These are phyloP conservation scores for Apis dorsata DNA, from an alignment of 1,140 invertebrate genomes.

Conservation along the genomic window DNA sequence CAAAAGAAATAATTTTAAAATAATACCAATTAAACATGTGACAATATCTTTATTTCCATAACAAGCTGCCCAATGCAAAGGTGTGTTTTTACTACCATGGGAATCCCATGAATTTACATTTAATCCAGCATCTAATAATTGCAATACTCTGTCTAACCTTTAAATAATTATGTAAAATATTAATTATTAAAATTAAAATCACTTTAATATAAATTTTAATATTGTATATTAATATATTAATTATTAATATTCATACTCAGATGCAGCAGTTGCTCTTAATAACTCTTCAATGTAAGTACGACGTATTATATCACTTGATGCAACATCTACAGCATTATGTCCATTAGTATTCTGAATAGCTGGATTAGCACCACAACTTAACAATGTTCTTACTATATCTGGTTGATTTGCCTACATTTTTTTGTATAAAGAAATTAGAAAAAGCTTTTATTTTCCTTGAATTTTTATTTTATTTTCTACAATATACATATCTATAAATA, in stretches of 20 bases:
- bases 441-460: not conserved
- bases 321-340: constrained; percentile 82
- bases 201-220: constrained; percentile 25
- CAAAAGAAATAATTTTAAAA: not conserved
- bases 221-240: not conserved
- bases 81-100: constrained; percentile 82
- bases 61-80: constrained; percentile 85
- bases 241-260: constrained; percentile 79
- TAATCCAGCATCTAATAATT: constrained; percentile 81
- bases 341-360: constrained; percentile 81
- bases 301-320: constrained; percentile 79
- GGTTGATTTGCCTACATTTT: constrained; percentile 79
- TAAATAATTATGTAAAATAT: constrained; percentile 41
- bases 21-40: constrained; percentile 81
- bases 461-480: not conserved
- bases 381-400: constrained; percentile 83
- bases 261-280: constrained; percentile 83
- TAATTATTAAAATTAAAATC: constrained; percentile 50
- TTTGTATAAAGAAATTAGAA: constrained; percentile 14
- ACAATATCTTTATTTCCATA: constrained; percentile 83
- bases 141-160: constrained; percentile 78
- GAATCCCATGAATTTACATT: constrained; percentile 83
- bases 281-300: constrained; percentile 84
- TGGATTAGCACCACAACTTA: constrained; percentile 83
- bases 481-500: not conserved